phyloP scores from a whole-genome alignment of 53 echinoderm and acorn worm species.

The Echinarachnius parma region DNA sequence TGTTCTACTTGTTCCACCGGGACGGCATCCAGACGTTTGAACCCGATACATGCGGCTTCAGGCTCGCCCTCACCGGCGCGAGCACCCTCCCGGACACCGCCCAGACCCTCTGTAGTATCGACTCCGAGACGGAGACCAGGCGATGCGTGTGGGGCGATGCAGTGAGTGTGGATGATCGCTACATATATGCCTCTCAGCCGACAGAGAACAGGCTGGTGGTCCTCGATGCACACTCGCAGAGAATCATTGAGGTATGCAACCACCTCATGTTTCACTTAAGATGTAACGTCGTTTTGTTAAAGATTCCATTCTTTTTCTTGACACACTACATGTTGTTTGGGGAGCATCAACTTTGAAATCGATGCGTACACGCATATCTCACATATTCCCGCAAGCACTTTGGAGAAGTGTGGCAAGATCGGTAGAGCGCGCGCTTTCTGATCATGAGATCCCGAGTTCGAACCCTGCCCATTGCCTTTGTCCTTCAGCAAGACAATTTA shows the following conservation, averaged over 20 bases:
- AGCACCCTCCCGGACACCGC: constrained; percentile 65
- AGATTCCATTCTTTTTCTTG: too few species aligned
- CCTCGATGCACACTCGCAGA: constrained; percentile 64
- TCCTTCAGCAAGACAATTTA: too few species aligned
- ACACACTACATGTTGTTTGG: too few species aligned
- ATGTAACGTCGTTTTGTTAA: too few species aligned
- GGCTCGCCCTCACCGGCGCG: constrained; percentile 57
- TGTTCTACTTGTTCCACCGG: constrained; percentile 92
- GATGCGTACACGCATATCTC: too few species aligned
- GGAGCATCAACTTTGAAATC: too few species aligned
- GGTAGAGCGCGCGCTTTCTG: too few species aligned
- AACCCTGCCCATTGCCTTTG: too few species aligned
- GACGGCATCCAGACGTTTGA: constrained; percentile 80
- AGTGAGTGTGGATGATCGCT: constrained; percentile 69
- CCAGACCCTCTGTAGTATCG: constrained; percentile 65
- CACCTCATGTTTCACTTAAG: too few species aligned
- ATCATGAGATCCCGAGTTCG: too few species aligned
- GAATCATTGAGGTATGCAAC: constrained; percentile 81
- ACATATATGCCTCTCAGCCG: constrained; percentile 89
- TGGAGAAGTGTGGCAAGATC: too few species aligned
- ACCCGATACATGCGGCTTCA: constrained; percentile 85
- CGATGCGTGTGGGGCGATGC: constrained; percentile 83
- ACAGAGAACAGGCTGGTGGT: constrained; percentile 73
- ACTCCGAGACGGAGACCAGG: constrained; percentile 34
- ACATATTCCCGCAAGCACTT: too few species aligned